Conservation (phyloP, 2,888 invertebrate species). For the Beris chalybata region DNA sequence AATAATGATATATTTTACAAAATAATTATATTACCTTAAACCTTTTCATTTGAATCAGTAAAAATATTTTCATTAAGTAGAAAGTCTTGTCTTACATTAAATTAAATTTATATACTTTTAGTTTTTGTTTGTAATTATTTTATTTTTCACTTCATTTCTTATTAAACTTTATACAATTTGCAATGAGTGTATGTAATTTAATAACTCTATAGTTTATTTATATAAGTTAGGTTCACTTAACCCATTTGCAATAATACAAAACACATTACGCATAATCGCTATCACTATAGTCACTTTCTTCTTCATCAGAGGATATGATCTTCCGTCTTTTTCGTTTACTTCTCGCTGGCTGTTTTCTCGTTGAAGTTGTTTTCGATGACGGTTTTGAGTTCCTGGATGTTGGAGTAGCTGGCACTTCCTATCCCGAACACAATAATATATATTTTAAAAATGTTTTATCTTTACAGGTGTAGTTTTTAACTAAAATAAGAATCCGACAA, state of each 20-base stretch:
- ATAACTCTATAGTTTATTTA: constrained; percentile 5
- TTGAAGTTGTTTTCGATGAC: constrained; percentile 35
- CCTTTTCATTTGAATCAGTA: constrained; percentile 33
- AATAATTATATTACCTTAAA: constrained; percentile 34
- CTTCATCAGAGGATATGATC: constrained; percentile 62
- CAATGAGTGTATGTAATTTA: constrained; percentile 28
- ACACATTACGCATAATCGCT: constrained; percentile 53
- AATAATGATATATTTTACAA: constrained; percentile 19
- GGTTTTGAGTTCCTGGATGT: constrained; percentile 39
- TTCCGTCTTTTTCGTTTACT: constrained; percentile 58
- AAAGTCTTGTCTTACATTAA: constrained; percentile 36
- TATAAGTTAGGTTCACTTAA: not conserved
- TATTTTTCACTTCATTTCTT: constrained; percentile 19
- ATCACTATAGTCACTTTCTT: constrained; percentile 69
- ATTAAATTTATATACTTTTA: constrained; percentile 32
- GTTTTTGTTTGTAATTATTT: constrained; percentile 23
- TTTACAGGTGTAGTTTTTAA: too few relatives aligned
- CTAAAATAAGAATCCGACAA: too few relatives aligned
- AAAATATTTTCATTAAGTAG: constrained; percentile 36
- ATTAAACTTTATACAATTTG: constrained; percentile 29
- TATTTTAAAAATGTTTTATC: not conserved
- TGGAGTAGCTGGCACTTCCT: constrained; percentile 40
- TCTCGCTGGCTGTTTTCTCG: constrained; percentile 44
- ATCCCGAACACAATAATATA: not conserved
- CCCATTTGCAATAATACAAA: constrained; percentile 18